Evolutionary conservation across 1,140 invertebrate genomes (phyloP).

Genomic region (Phortica variegata): DNA sequence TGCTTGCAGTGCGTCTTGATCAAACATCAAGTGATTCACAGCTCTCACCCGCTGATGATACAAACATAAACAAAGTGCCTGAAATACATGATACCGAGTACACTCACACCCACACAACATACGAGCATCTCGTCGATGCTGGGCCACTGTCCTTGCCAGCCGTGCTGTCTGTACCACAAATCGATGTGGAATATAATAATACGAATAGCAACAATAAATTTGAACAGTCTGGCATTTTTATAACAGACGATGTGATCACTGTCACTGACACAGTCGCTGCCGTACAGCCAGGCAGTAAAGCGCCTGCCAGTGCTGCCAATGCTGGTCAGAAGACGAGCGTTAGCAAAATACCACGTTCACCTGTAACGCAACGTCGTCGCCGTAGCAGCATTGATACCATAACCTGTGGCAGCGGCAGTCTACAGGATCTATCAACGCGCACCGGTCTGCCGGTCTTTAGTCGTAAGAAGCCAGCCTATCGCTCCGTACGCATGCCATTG

Average conservation of each 20-base stretch:
- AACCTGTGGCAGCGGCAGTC: conserved; percentile 37
- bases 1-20: conserved; percentile 45
- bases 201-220: conserved; percentile 22
- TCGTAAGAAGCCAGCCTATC: conserved; percentile 45
- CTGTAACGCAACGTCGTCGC: conserved; percentile 37
- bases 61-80: conserved; percentile 11
- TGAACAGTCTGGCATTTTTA: conserved; percentile 52
- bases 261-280: conserved; percentile 25
- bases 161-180: conserved; percentile 20
- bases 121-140: conserved; percentile 19
- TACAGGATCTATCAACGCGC: conserved; percentile 40
- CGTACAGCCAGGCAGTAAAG: conserved; percentile 30
- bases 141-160: conserved; percentile 48
- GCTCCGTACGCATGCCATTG: conserved; percentile 48
- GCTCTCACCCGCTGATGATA: conserved; percentile 45
- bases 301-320: conserved; percentile 56
- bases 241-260: conserved; percentile 61
- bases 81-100: conserved; percentile 16
- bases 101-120: conserved; percentile 18
- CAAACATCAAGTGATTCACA: conserved; percentile 56
- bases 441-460: conserved; percentile 24
- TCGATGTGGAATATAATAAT: not conserved
- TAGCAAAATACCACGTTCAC: conserved; percentile 49
- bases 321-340: conserved; percentile 21
- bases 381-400: conserved; percentile 45